Evolutionary conservation across 2,113 vertebrate genomes (phyloP), one percentile per base, ranked within the genome.

Genomic region (Sinocyclocheilus grahami): DNA sequence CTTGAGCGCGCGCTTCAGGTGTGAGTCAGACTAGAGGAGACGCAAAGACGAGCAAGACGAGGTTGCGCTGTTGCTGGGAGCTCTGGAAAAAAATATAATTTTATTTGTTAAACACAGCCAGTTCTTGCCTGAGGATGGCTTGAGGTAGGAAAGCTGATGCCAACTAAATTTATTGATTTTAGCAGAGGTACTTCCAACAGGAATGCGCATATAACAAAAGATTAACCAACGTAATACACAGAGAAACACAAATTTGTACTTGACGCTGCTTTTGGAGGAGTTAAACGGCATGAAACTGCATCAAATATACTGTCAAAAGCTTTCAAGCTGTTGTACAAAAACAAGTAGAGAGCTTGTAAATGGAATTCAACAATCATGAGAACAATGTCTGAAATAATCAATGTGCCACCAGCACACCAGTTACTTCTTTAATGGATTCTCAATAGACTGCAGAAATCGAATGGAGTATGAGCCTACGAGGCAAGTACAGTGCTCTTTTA

Each of bases 301-400:
- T 37, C 33, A 71, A 33, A 51, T n/a, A 46, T 16, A 30, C 75
- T 77, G 42, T 30, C 20, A 30, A 67, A 82, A 71, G 63, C 63
- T 51, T 69, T 62, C 33, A 79, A 13, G 63, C 14, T 51, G 27
- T 11, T 42, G 22, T 18, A 27, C 6, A 42, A 16, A 81, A 81
- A 24, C 20, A 12, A 80, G 24, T 16, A 46, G 14, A 65, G n/a
- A 20, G 79, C 63, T 71, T 62, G 55, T 80, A 80, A 80, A 80
- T 63, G 33, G 33, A 62, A 11, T 4, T 69, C 18, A 30, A 69
- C 80, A 82, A 69, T 81, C 58, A 30, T 5, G 14, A 33, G 46
- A 53, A 71, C 5, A 82, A 82, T 82, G 62, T 82, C 46, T 71
- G 65, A 71, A 53, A 71, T 82, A 53, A 69, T 82, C 80, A 82